Percentiles rank a stretch among this genome's conserved stretches.
These are phyloP conservation scores for Dicrurus megarhynchus DNA, from an alignment of 2,113 vertebrate genomes.

Conservation along the genomic window DNA sequence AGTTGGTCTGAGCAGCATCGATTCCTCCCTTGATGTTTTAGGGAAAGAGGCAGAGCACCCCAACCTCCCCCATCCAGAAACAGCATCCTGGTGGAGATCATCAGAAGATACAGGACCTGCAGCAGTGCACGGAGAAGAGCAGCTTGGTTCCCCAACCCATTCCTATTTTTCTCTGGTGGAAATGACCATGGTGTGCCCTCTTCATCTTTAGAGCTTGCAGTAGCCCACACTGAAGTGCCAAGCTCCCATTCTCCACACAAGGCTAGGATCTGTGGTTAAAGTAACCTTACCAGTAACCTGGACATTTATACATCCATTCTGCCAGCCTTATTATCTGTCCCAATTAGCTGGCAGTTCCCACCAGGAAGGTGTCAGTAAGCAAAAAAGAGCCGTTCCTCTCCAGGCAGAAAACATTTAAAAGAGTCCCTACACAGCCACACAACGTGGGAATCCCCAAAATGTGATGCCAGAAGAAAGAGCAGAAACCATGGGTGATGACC, in stretches of 20 bases:
- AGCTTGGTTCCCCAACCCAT: background rate
- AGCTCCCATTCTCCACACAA: background rate
- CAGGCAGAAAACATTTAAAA: background rate
- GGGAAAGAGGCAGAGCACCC: background rate
- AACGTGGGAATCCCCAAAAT: accelerated
- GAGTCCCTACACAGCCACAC: background rate
- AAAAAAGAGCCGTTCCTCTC: background rate
- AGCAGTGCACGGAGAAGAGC: background rate
- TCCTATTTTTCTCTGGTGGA: background rate
- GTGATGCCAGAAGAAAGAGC: background rate
- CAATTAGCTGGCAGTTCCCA: background rate
- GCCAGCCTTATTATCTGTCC: background rate
- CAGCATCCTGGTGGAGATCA: background rate
- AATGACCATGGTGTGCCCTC: background rate
- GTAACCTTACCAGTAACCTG: background rate
- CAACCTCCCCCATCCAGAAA: background rate
- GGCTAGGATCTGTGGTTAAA: background rate
- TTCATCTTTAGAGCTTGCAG: background rate
- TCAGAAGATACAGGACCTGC: background rate
- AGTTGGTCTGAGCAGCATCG: background rate
- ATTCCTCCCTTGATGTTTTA: background rate
- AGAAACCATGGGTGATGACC: background rate
- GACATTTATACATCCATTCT: background rate
- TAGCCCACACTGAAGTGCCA: accelerated
- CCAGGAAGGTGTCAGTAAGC: background rate